Evolutionary conservation across 1,140 invertebrate species (phyloP), one percentile per base, ranked within the genome.

Genomic region (Drosophila novamexicana): DNA sequence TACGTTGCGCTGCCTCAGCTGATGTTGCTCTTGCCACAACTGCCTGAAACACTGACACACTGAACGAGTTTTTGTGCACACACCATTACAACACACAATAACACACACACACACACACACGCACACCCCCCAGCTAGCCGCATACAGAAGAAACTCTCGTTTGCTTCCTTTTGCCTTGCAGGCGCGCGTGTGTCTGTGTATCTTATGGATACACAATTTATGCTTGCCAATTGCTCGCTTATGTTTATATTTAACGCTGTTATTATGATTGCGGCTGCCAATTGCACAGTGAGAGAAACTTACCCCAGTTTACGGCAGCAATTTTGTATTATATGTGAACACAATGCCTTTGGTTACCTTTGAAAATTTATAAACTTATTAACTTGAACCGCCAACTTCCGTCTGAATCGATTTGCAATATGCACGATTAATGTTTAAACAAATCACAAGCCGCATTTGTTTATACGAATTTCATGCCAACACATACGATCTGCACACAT

Each of bases 201-300:
- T 84, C 76, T 84, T 73, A 89, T 89, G 75, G 84, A 89, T 89
- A 89, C 84, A 89, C 77, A 89, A 90, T 88, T 88, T 88, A 89
- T 86, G 83, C 67, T 86, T 64, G 68, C 56, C 81, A 80, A 81
- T 81, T 68, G 65, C 81, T 74, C 68, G 74, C 76, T 61, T 77
- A 68, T 74, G 59, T 71, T 81, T 81, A 58, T 81, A 79, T 47
- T 57, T 14, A 56, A 37, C 39, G 58, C 40, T 68, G 22, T 65
- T 65, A 58, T 65, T 52, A 52, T 72, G 54, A 34, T 63, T 63
- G 29, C 14, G 8, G 7, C 44, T 57, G 44, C 8, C 71, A 67
- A 29, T 63, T 16, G 37, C 36, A 42, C 62, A 37, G 59, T 7
- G 18, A 29, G 34, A 7, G 36, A 59, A 37, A 86, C 83, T 86